A percentile compares a stretch with the other conserved stretches of the same genome.
Evolutionary conservation across 2,888 invertebrate genomes (phyloP).

Genomic region (Lobophora halterata): DNA sequence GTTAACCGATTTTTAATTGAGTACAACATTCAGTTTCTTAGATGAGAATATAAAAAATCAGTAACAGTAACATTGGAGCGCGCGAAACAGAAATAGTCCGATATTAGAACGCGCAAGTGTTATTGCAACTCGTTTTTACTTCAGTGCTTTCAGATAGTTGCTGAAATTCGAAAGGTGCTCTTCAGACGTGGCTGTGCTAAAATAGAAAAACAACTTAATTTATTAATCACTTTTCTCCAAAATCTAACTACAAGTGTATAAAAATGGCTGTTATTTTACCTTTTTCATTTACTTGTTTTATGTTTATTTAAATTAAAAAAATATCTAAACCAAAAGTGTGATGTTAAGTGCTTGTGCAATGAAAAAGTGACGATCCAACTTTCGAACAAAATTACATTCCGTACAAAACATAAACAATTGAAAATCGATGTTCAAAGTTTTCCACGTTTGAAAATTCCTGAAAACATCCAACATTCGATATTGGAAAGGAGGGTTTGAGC

Average conservation of each 20-base stretch:
- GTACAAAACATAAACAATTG: constrained; percentile 1
- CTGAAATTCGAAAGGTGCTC: constrained; percentile 19
- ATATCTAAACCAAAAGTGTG: no score
- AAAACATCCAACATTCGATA: no score
- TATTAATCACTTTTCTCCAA: no score
- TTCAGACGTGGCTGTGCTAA: constrained; percentile 3
- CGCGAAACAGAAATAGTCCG: constrained; percentile 38
- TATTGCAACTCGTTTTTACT: constrained; percentile 44
- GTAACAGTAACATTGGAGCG: constrained; percentile 22
- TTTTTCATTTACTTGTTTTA: no score
- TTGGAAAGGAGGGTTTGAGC: no score
- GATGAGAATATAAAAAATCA: constrained; percentile 13
- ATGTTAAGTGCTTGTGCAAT: no score
- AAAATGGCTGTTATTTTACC: no score
- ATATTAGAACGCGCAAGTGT: constrained; percentile 40
- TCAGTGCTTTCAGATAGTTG: constrained; percentile 39
- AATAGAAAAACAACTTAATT: no score
- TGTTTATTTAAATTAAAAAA: no score
- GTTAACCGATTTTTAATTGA: constrained; percentile 28
- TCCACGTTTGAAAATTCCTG: constrained; percentile 1
- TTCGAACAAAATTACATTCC: background rate
- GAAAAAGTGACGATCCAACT: no score
- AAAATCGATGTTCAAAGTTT: background rate
- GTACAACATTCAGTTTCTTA: constrained; percentile 3
- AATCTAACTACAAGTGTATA: no score